These are phyloP conservation scores for Eurytoma californica DNA, from an alignment of 2,888 invertebrate genomes.

Conservation along the genomic window DNA sequence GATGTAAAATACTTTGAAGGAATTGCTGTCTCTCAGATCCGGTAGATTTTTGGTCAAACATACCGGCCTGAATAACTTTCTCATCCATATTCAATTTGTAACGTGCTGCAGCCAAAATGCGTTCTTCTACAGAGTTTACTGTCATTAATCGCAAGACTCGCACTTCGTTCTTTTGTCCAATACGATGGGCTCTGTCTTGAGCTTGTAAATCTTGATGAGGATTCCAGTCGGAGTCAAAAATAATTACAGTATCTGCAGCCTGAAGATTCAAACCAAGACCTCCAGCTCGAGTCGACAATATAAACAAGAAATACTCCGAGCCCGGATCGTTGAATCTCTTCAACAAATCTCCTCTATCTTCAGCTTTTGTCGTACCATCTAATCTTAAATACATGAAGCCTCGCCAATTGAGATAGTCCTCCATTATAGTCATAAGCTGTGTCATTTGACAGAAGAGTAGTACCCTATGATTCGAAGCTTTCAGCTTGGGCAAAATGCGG, in stretches of 20 bases:
- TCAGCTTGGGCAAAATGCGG: constrained; percentile 96
- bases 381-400: constrained; percentile 93
- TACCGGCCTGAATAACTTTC: constrained; percentile 99
- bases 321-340: constrained; percentile 92
- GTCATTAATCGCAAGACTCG: constrained; percentile 98
- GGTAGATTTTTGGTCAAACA: constrained; percentile 99
- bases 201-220: constrained; percentile 99
- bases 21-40: constrained; percentile 97
- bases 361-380: constrained; percentile 98
- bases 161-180: constrained; percentile 99
- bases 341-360: constrained; percentile 96
- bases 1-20: constrained; percentile 94
- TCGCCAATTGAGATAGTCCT: constrained; percentile 96
- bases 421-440: constrained; percentile 98
- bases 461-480: constrained; percentile 93
- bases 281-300: constrained; percentile 97
- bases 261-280: constrained; percentile 98
- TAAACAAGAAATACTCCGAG: constrained; percentile 95
- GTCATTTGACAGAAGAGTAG: constrained; percentile 99
- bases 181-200: constrained; percentile 99
- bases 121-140: constrained; percentile 98
- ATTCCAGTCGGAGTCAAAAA: constrained; percentile 99
- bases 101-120: constrained; percentile 97
- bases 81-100: constrained; percentile 99
- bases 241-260: constrained; percentile 98